A percentile compares a stretch with the other conserved stretches of the same genome.
phyloP scores from a whole-genome alignment of 1,140 invertebrate species.

The Polypedilum vanderplanki region DNA sequence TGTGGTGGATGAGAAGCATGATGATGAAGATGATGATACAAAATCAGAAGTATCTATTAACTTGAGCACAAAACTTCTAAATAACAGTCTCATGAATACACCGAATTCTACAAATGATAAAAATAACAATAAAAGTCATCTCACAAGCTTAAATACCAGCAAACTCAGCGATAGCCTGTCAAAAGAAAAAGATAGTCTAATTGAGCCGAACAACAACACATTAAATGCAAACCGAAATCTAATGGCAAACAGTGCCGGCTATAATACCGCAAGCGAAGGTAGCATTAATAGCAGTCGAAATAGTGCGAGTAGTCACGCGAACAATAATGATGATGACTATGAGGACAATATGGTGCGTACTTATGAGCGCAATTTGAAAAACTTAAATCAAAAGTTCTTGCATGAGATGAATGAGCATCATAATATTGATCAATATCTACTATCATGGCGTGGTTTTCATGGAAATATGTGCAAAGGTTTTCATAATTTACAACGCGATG shows the following conservation, averaged over 20 bases:
- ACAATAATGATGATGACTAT: not conserved
- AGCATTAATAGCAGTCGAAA: slow-evolving; percentile 20
- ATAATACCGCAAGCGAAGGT: not conserved
- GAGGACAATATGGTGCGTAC: slow-evolving; percentile 17
- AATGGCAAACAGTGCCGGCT: not conserved
- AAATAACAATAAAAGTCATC: slow-evolving; percentile 24
- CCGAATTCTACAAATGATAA: not conserved
- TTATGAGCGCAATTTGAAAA: slow-evolving; percentile 26
- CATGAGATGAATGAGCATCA: slow-evolving; percentile 40
- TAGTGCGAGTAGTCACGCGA: slow-evolving; percentile 17
- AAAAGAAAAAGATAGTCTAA: slow-evolving; percentile 4
- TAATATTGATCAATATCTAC: slow-evolving; percentile 48
- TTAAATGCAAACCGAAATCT: slow-evolving; percentile 9
- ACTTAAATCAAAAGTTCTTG: slow-evolving; percentile 26
- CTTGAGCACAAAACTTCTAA: slow-evolving; percentile 23
- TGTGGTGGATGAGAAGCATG: not conserved
- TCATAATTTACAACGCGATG: slow-evolving; percentile 56
- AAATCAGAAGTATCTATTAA: slow-evolving; percentile 20
- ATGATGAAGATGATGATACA: slow-evolving; percentile 17
- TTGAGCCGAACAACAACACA: slow-evolving; percentile 22
- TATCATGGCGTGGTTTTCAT: slow-evolving; percentile 62
- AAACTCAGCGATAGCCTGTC: not conserved
- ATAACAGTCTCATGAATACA: slow-evolving; percentile 8
- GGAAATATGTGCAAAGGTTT: slow-evolving; percentile 57
- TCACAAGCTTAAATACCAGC: slow-evolving; percentile 18